Conservation (phyloP, 2,888 invertebrate species). For the Rhagophthalmus giganteus region DNA sequence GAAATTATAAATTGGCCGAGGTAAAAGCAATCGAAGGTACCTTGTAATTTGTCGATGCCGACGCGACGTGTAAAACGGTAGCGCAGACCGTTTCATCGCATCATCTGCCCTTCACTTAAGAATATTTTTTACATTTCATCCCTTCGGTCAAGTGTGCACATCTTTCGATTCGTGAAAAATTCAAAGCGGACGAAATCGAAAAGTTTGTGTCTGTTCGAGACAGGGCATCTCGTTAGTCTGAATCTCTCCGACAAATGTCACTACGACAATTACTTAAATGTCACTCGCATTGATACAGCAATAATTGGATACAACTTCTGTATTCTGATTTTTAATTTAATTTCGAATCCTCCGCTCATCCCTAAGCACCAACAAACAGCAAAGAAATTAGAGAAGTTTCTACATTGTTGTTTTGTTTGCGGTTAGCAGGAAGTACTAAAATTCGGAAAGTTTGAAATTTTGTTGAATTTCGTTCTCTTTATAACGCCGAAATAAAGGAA, state of each 20-base stretch:
- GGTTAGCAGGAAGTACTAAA: constrained; percentile 1
- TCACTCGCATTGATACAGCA: constrained; percentile 52
- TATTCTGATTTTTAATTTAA: constrained; percentile 52
- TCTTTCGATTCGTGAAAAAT: constrained; percentile 14
- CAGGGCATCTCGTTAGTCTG: constrained; percentile 33
- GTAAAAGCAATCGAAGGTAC: constrained; percentile 27
- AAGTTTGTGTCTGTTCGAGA: constrained; percentile 31
- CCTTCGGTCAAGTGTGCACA: constrained; percentile 7
- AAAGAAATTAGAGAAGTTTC: constrained; percentile 13
- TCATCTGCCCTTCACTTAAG: constrained; percentile 17
- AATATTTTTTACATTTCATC: constrained; percentile 13
- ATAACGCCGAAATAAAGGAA: constrained; percentile 3
- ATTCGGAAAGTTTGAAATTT: constrained; percentile 10
- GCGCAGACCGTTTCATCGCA: constrained; percentile 24
- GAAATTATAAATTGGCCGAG: constrained; percentile 24
- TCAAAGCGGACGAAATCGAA: constrained; percentile 23
- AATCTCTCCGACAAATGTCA: constrained; percentile 39
- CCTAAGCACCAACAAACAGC: constrained; percentile 2
- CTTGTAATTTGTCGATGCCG: constrained; percentile 32
- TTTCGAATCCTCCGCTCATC: constrained; percentile 39
- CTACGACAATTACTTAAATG: constrained; percentile 48
- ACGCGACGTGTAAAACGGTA: constrained; percentile 32
- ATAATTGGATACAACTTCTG: constrained; percentile 52
- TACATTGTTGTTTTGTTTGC: constrained; percentile 4
- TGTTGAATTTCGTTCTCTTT: constrained; percentile 7